phyloP scores from a whole-genome alignment of 1,140 invertebrate genomes.

The Drosophila jambulina region DNA sequence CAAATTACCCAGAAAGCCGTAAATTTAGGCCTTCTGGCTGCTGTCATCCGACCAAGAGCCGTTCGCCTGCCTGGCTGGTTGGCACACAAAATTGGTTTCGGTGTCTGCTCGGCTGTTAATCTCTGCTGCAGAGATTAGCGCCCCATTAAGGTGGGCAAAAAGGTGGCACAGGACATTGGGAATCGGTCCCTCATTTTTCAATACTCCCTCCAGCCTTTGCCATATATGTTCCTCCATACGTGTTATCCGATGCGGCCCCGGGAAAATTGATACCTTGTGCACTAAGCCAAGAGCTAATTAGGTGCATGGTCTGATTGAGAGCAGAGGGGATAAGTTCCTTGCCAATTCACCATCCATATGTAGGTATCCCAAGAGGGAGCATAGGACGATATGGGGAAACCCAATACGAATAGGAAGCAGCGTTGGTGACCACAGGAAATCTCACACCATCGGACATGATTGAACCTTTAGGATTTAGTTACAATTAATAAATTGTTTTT shows the following conservation, averaged over 20 bases:
- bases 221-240: conserved; percentile 29
- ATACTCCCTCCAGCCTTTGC: conserved; percentile 31
- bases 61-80: conserved; percentile 35
- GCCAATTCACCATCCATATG: conserved; percentile 33
- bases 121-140: conserved; percentile 77
- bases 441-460: conserved; percentile 58
- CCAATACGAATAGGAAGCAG: conserved; percentile 55
- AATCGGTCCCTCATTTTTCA: conserved; percentile 41
- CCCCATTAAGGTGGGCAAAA: conserved; percentile 69
- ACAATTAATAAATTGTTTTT: conserved; percentile 9
- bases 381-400: conserved; percentile 36
- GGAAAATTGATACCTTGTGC: conserved; percentile 78
- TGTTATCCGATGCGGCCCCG: conserved; percentile 68
- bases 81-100: conserved; percentile 66
- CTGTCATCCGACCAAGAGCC: conserved; percentile 64
- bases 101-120: conserved; percentile 64
- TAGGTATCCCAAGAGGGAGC: conserved; percentile 23
- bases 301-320: conserved; percentile 44
- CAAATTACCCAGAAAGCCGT: conserved; percentile 81
- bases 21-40: conserved; percentile 75
- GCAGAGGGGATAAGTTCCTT: not conserved
- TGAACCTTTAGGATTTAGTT: conserved; percentile 26
- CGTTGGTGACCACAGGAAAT: conserved; percentile 53
- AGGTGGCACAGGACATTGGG: conserved; percentile 62
- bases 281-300: conserved; percentile 71